phyloP scores from a whole-genome alignment of 2,888 invertebrate genomes.

The Frankliniella fusca region DNA sequence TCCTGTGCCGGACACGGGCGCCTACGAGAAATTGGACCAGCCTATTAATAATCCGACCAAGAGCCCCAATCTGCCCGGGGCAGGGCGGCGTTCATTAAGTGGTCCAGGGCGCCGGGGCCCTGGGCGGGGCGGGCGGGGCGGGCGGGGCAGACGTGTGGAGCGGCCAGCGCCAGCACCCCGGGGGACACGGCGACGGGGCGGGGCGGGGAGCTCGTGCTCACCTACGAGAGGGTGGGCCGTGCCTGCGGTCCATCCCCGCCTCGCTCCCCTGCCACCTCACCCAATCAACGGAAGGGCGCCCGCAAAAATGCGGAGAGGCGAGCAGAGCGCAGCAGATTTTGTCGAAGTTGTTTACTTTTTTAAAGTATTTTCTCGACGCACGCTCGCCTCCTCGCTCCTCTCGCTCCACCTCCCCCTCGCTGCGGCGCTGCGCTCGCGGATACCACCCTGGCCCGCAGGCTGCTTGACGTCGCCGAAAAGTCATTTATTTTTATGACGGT shows the following conservation, averaged over 20 bases:
- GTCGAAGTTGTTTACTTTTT: no score
- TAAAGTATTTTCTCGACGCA: no score
- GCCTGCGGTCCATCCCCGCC: no score
- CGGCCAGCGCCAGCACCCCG: neutral
- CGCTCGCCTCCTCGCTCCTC: neutral
- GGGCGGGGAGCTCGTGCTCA: neutral
- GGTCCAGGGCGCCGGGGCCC: neutral
- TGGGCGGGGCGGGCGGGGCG: neutral
- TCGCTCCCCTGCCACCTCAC: no score
- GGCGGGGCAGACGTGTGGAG: neutral
- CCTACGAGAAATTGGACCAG: no score
- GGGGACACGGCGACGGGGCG: neutral
- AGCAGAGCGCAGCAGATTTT: neutral
- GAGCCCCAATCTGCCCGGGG: no score
- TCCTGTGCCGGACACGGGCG: no score
- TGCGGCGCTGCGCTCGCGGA: neutral
- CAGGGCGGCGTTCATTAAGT: no score
- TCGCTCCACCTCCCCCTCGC: neutral
- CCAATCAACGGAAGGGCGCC: no score
- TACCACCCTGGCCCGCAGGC: neutral
- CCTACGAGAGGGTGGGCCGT: neutral
- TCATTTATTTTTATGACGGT: conserved; percentile 23
- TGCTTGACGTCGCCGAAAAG: conserved; percentile 19
- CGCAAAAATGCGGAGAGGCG: neutral
- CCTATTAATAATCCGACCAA: no score